Evolutionary conservation across 2,797 vertebrate species (phyloP), one percentile per base, ranked within the genome.

Genomic region (Cirrhinus mrigala): DNA sequence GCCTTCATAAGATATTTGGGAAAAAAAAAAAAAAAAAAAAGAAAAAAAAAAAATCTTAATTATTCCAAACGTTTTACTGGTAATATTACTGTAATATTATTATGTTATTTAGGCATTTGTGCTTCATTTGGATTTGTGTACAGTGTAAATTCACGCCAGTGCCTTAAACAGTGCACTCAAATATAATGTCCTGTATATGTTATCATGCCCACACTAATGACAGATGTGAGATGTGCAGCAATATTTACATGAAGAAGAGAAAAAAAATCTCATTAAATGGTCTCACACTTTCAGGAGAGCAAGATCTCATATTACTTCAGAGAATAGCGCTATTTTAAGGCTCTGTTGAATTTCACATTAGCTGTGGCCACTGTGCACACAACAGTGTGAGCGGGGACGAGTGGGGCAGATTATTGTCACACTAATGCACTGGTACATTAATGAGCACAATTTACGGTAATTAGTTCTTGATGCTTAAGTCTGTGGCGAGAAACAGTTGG

Each of bases 401-500:
- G 48, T 24, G 46, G 76, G 76, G 22, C 54, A 60, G 66, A 80
- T 76, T 77, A 75, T 33, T 54, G 69, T 77, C 84, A 79, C 58
- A 62, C 66, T 79, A 81, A 85, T 82, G 66, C 62, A 60, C 78
- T 76, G 33, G n/a, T 50, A 58, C 79, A 71, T 66, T 89, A 79
- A 82, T 69, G 79, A 88, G 74, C 44, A 52, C 71, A 79, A 76
- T 82, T 89, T 82, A 71, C 37, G 8, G 64, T 82, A 79, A 87
- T 89, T 86, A 77, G 46, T 77, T 54, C 54, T 71, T 66, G 48
- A 79, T 83, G 76, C 81, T 74, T 79, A 84, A 85, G 58, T 82
- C 56, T 81, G 64, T 37, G 6, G 46, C 20, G 20, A 29, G 69
- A 71, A 73, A 69, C 27, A 27, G 46, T 27, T 68, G 15, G 40